Evolutionary conservation across 2,797 vertebrate genomes (phyloP).

Genomic region (Sebastes cheni): DNA sequence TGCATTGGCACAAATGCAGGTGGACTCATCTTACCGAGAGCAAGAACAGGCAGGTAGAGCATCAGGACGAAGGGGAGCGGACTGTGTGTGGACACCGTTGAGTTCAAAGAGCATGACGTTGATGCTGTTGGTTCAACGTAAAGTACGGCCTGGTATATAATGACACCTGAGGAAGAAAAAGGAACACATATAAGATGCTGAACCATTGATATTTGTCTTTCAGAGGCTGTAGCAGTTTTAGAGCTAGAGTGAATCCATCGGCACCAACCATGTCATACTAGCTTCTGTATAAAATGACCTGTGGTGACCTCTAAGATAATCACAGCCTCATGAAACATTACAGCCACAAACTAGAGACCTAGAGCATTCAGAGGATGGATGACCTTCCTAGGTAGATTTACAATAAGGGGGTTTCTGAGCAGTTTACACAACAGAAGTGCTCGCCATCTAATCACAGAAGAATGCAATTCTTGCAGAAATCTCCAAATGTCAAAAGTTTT

Average conservation of each 20-base stretch:
- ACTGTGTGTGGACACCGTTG: constrained; percentile 67
- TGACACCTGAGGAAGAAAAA: constrained; percentile 79
- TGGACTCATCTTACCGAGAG: constrained; percentile 81
- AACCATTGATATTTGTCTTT: neutral
- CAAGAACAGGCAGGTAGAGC: constrained; percentile 84
- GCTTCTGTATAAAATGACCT: no score
- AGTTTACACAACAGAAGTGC: no score
- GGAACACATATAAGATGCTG: neutral
- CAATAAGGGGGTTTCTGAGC: no score
- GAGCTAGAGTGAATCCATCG: no score
- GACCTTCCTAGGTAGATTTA: accelerated
- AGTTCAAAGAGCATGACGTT: constrained; percentile 70
- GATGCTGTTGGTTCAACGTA: constrained; percentile 81
- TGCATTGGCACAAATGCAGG: no score
- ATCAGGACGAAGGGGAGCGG: constrained; percentile 82
- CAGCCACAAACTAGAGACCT: accelerated
- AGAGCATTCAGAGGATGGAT: no score
- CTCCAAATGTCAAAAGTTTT: no score
- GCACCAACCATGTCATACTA: no score
- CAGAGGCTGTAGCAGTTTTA: neutral
- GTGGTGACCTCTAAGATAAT: no score
- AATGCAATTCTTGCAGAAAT: no score
- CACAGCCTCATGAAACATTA: no score
- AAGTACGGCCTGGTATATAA: constrained; percentile 84
- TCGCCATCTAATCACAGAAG: accelerated